Evolutionary conservation across 2,797 vertebrate genomes (phyloP).

Genomic region (Danio aesculapii): DNA sequence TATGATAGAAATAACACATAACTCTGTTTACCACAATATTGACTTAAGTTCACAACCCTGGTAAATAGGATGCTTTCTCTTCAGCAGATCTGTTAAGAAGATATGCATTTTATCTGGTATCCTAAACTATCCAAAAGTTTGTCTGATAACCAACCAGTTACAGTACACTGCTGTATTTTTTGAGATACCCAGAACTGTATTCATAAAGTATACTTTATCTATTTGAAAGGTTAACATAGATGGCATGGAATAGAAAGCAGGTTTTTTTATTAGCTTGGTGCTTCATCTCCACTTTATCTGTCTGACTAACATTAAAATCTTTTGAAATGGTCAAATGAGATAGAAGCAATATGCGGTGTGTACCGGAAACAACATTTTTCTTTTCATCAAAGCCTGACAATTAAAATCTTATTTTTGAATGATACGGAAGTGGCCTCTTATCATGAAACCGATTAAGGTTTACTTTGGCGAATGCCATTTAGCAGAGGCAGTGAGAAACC

Average conservation of each 20-base stretch:
- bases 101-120: not conserved
- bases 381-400: not conserved
- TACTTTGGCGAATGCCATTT: slow-evolving; percentile 19
- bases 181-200: not conserved
- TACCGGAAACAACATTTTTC: not conserved
- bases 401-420: not conserved
- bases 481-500: slow-evolving; percentile 6
- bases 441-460: not conserved
- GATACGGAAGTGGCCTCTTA: not conserved
- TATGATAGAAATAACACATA: too few species aligned
- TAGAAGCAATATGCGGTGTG: too few species aligned
- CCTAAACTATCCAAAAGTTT: not conserved
- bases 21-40: not conserved
- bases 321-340: not conserved
- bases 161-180: not conserved
- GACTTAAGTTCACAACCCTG: not conserved
- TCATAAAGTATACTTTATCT: not conserved
- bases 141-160: too few species aligned
- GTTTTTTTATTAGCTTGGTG: too few species aligned
- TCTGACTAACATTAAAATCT: too few species aligned
- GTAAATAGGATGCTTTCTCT: not conserved
- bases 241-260: not conserved
- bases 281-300: not conserved
- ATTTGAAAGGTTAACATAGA: not conserved
- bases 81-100: not conserved